Base-by-base conservation (phyloP, 37 sponge, comb jelly and placozoan genomes). In the Amphimedon queenslandica region DNA sequence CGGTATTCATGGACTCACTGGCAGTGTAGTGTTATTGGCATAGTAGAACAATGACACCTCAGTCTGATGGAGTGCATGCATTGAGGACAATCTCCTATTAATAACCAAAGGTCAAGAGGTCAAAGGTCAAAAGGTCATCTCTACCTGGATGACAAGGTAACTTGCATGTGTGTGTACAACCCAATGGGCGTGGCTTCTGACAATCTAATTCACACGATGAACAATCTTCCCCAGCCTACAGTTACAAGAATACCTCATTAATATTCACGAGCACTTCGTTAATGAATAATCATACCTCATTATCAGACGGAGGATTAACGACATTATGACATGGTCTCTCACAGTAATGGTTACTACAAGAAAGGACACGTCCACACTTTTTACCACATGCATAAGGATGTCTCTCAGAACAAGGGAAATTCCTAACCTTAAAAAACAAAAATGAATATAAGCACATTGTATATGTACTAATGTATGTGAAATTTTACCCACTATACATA, bases 261-360 rank as follows among this genome's bases (percentile, higher is more conserved):
- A 2, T 33, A 23, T 28, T 31, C 57, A 28, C 34, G n/a, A 1
- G 29, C 56, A 24, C 13, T 5, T 35, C 6, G 23, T 61, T 20
- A 6, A 27, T 61, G 25, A 61, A 21, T 24, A 27, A 24, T 61
- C 73, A 30, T 37, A 78, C 79, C 70, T 68, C 27, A 23, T 39
- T 39, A 35, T 34, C 11, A 38, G 24, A 39, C 20, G 70, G 67
- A 74, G 85, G 73, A 32, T 74, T 73, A 55, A 75, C 68, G 30
- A 90, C 86, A 5, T 1, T 40, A 47, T 94, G 95, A 39, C 95
- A 94, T 4, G 69, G 78, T 53, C 65, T 63, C 35, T 70, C 67
- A 63, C 94, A 89, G 32, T 70, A 55, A 66, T 88, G 90, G 66
- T 89, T 96, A 21, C 93, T 84, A 80, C 91, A 91, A 16, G 66